Evolutionary conservation across 1,140 invertebrate species (phyloP).

Genomic region (Hylaeus volcanicus): DNA sequence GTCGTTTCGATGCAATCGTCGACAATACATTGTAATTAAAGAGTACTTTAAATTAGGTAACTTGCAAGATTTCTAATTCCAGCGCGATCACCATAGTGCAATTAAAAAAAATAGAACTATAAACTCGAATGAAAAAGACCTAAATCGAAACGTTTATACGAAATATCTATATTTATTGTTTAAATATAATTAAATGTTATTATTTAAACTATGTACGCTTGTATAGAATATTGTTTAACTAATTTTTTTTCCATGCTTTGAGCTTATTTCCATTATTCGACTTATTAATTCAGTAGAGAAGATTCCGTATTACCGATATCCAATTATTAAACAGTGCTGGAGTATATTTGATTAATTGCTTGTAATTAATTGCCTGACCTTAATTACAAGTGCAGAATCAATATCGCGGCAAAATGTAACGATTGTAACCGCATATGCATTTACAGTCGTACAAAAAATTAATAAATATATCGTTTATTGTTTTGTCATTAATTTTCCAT

Average conservation of each 20-base stretch:
- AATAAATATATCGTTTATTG: background rate
- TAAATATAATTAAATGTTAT: too few species aligned
- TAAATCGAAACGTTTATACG: too few species aligned
- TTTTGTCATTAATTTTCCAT: background rate
- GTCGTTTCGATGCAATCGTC: too few species aligned
- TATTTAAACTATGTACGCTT: too few species aligned
- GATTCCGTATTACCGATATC: background rate
- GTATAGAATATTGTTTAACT: too few species aligned
- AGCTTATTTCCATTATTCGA: background rate
- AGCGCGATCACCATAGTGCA: too few species aligned
- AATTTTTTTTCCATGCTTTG: background rate
- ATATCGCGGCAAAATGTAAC: background rate
- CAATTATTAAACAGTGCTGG: background rate
- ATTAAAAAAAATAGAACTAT: background rate
- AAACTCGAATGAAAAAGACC: too few species aligned
- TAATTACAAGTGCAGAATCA: background rate
- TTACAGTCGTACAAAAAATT: background rate
- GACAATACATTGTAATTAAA: too few species aligned
- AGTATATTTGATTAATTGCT: background rate
- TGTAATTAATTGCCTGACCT: slow-evolving; percentile 17
- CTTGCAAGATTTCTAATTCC: background rate
- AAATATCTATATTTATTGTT: too few species aligned
- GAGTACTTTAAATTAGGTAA: background rate
- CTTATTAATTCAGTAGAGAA: background rate
- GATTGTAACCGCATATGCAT: background rate